These are phyloP conservation scores for Melospiza melodia DNA, from an alignment of 2,113 vertebrate genomes.

Conservation along the genomic window DNA sequence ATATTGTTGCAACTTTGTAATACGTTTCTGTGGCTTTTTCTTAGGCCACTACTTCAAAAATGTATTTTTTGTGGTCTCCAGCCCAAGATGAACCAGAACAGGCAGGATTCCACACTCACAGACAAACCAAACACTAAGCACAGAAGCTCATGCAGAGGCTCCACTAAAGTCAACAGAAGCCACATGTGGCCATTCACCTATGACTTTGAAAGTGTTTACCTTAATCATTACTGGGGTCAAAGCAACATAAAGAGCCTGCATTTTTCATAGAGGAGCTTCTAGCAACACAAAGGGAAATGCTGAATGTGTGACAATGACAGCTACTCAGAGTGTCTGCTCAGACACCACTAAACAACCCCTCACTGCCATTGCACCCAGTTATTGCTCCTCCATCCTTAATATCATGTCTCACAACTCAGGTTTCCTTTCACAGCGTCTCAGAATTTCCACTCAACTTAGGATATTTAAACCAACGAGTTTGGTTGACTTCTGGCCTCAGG, in stretches of 20 bases:
- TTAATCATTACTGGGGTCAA: neutral
- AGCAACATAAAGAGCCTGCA: neutral
- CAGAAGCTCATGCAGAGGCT: slow-evolving; percentile 37
- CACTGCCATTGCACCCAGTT: neutral
- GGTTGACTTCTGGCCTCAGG: slow-evolving; percentile 4
- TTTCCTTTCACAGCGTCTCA: neutral
- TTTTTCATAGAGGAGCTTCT: slow-evolving; percentile 38
- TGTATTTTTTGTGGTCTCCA: neutral
- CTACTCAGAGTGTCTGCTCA: neutral
- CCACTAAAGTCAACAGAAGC: slow-evolving; percentile 67
- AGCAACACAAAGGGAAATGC: neutral
- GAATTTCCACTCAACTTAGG: neutral
- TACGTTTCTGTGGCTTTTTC: neutral
- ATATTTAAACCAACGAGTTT: slow-evolving; percentile 20
- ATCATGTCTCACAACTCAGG: neutral
- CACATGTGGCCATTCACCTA: slow-evolving; percentile 30
- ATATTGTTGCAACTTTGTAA: neutral
- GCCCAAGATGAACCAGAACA: neutral
- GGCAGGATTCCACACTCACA: neutral
- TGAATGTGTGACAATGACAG: neutral
- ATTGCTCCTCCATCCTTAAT: neutral
- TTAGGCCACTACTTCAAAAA: neutral
- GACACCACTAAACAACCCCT: neutral
- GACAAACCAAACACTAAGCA: slow-evolving; percentile 43
- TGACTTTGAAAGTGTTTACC: slow-evolving; percentile 19